Percentiles rank a stretch among this genome's conserved stretches.
These are phyloP conservation scores for Sphaeridia pumilis DNA, from an alignment of 2,888 invertebrate genomes.

Conservation along the genomic window DNA sequence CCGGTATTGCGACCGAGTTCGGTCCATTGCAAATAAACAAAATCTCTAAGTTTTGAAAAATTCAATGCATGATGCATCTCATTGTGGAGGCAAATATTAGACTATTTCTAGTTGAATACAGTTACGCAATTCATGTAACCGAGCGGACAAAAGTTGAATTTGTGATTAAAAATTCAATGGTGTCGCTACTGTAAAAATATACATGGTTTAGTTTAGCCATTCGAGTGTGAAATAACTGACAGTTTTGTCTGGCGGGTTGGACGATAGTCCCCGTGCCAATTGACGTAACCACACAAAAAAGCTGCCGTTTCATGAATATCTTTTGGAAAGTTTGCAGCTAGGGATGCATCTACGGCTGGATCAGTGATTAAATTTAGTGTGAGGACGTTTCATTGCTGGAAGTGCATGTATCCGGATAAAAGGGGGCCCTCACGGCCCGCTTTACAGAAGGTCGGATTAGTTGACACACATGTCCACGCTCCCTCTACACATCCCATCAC, in stretches of 20 bases:
- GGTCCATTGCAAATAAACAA: too few species aligned
- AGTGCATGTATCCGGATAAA: background rate
- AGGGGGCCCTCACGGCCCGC: background rate
- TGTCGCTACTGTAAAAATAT: background rate
- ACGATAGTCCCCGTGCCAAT: background rate
- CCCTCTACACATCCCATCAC: conserved; percentile 13
- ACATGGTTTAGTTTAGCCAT: background rate
- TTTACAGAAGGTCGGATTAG: too few species aligned
- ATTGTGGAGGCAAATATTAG: too few species aligned
- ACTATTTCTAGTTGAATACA: too few species aligned
- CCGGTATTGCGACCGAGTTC: too few species aligned
- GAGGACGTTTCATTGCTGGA: background rate
- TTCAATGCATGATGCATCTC: too few species aligned
- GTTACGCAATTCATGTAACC: background rate
- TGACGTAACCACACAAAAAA: conserved; percentile 1
- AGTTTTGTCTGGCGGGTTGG: background rate
- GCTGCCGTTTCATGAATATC: background rate
- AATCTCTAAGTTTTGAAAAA: too few species aligned
- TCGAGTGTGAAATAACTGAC: conserved; percentile 2
- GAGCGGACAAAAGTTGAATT: background rate
- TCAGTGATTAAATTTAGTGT: background rate
- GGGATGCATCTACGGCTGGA: too few species aligned
- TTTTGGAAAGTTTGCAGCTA: background rate
- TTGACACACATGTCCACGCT: conserved; percentile 3
- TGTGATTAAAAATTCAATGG: background rate